These are phyloP conservation scores for Leptopilina boulardi DNA, from an alignment of 1,140 invertebrate genomes.

Conservation along the genomic window DNA sequence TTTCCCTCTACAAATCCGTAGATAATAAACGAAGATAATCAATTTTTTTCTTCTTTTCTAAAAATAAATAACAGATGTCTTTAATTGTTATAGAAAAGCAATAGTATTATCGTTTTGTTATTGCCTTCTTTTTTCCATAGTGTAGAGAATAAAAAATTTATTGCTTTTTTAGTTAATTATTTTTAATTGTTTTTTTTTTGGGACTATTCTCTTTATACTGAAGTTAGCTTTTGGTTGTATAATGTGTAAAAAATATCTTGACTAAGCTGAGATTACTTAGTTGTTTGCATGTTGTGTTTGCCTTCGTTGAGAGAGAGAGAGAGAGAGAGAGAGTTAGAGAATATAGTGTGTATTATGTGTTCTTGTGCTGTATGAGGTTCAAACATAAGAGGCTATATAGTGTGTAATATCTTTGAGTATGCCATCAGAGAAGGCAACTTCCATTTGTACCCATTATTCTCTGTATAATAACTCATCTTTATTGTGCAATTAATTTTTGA, in stretches of 20 bases:
- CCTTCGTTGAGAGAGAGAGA: not conserved
- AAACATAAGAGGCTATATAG: conserved; percentile 1
- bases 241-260: not conserved
- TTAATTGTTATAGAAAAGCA: too few relatives aligned
- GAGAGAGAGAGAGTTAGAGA: not conserved
- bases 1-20: too few relatives aligned
- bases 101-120: too few relatives aligned
- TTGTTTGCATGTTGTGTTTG: conserved; percentile 1
- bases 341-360: not conserved
- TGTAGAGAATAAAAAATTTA: too few relatives aligned
- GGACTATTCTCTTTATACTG: not conserved
- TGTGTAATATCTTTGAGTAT: conserved; percentile 15
- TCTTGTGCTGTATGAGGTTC: not conserved
- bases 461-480: not conserved
- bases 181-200: not conserved
- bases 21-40: too few relatives aligned
- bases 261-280: conserved; percentile 1
- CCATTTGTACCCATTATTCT: not conserved
- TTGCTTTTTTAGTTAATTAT: not conserved
- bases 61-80: too few relatives aligned
- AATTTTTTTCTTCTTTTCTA: too few relatives aligned
- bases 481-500: not conserved
- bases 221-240: too few relatives aligned
- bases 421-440: not conserved
- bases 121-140: too few relatives aligned